These are phyloP conservation scores for Zaprionus capensis DNA, from an alignment of 1,140 invertebrate genomes.

Conservation along the genomic window DNA sequence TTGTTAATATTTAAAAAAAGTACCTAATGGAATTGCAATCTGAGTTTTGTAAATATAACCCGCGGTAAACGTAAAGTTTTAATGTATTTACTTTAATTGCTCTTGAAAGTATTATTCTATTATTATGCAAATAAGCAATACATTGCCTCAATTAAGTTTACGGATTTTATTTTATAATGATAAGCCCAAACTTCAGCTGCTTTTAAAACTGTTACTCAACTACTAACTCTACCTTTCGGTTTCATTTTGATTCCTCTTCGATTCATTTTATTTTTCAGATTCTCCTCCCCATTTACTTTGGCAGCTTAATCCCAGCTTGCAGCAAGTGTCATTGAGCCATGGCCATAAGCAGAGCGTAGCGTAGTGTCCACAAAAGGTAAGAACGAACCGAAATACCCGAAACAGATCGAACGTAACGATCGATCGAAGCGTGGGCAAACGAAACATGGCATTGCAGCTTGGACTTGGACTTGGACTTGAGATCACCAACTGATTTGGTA, in stretches of 20 bases:
- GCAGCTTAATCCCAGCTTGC: neutral
- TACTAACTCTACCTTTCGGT: neutral
- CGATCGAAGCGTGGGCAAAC: conserved; percentile 45
- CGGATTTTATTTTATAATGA: too few relatives aligned
- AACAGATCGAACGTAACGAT: conserved; percentile 10
- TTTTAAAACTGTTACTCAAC: neutral
- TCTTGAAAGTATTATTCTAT: too few relatives aligned
- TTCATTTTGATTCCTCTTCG: neutral
- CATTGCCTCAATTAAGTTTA: too few relatives aligned
- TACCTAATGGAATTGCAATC: too few relatives aligned
- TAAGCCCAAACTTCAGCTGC: neutral
- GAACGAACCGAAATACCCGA: neutral
- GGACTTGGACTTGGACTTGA: conserved; percentile 43
- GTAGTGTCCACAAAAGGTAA: conserved; percentile 22
- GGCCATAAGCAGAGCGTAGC: conserved; percentile 16
- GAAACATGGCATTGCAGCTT: conserved; percentile 7
- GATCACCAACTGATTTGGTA: conserved; percentile 22
- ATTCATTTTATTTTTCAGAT: too few relatives aligned
- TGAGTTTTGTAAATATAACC: too few relatives aligned
- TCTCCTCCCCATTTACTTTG: neutral
- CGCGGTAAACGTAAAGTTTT: too few relatives aligned
- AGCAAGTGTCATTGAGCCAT: conserved; percentile 33
- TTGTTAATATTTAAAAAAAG: too few relatives aligned
- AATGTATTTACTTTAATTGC: too few relatives aligned
- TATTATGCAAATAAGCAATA: too few relatives aligned